Evolutionary conservation across 2,888 invertebrate genomes (phyloP), one percentile per base, ranked within the genome.

Genomic region (Timandra comae): DNA sequence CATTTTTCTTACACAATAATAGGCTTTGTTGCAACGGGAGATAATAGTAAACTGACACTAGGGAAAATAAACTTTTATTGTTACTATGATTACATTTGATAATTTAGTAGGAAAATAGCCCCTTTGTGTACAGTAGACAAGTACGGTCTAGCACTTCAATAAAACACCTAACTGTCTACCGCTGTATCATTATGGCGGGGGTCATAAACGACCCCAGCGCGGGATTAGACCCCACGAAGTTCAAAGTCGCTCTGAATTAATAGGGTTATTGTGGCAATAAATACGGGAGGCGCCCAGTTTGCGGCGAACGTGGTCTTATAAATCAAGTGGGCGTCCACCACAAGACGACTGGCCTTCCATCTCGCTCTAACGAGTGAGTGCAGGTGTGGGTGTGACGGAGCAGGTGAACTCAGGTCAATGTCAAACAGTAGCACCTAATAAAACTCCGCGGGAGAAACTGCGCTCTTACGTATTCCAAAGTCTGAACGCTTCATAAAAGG

Each of bases 241-340:
- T 72, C 74, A 70, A 75, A 80, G 72, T 74, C 72, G 63, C 63
- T 60, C 58, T 59, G 74, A 80, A 82, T 84, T 84, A 84, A 82
- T 85, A 73, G 81, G 80, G 80, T 80, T 85, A 79, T 81, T 75
- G 78, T 67, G 67, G 82, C 78, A 77, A 84, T 85, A 85, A 84
- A 85, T 84, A 84, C 74, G 63, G 62, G 31, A 68, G 70, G 69
- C 65, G 75, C 66, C 72, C 70, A 73, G 80, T 76, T 78, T 78
- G 81, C 60, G 81, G 80, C 50, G 55, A 56, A 56, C 61, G 74
- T 52, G 80, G 79, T 74, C 69, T 68, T 74, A 80, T 82, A 82
- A 81, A 81, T 81, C 81, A 84, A 67, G 75, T 53, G 66, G 67
- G 63, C 44, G 57, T 49, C 52, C 52, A 61, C 77, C 78, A 58